These are phyloP conservation scores for Zygogramma bicolorata DNA, from an alignment of 2,888 invertebrate genomes.

Conservation along the genomic window DNA sequence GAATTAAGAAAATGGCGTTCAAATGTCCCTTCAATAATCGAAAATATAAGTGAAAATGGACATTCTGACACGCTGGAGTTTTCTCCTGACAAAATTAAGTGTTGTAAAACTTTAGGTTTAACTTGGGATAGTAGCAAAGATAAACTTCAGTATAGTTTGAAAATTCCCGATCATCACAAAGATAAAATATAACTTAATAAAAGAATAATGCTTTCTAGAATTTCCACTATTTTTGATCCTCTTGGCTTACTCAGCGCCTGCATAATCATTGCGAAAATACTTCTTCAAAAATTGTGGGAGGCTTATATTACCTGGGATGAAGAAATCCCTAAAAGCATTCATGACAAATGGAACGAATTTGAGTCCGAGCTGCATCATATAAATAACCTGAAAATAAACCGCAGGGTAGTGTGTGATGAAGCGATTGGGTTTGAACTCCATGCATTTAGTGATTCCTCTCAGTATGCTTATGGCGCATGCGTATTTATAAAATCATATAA, in stretches of 20 bases:
- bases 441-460: background rate
- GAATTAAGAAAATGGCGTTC: background rate
- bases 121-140: background rate
- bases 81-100: background rate
- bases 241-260: conserved; percentile 25
- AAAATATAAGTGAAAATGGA: background rate
- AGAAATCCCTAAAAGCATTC: background rate
- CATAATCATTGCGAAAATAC: conserved; percentile 5
- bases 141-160: background rate
- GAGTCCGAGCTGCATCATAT: background rate
- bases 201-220: conserved; percentile 31
- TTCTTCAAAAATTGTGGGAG: conserved; percentile 24
- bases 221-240: conserved; percentile 37
- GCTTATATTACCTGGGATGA: background rate
- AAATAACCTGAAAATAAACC: background rate
- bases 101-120: background rate
- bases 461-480: background rate
- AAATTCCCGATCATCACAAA: background rate
- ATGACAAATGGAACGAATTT: background rate
- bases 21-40: background rate
- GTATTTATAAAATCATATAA: background rate
- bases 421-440: background rate
- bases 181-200: background rate
- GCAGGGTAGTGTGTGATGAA: background rate
- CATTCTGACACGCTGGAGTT: conserved; percentile 17